Base-by-base conservation (phyloP, 2,797 vertebrate genomes). In the Sciurus vulgaris region DNA sequence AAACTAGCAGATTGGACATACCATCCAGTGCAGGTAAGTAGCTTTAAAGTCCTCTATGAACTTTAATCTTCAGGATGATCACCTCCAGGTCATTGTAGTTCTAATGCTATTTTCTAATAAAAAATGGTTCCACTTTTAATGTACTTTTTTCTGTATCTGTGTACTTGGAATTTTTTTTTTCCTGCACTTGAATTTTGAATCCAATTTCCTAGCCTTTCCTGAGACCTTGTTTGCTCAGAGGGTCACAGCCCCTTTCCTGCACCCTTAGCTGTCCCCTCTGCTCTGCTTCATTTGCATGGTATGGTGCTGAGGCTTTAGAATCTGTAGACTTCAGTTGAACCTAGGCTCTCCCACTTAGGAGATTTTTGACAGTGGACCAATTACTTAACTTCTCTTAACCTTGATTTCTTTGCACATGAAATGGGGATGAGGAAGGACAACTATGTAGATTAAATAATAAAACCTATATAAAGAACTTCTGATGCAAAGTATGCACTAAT, bases 41-140 rank as follows among this genome's bases (percentile, higher is more conserved):
- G n/a, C 26, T 69, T 91, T 73, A 91, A 89, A 88, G 44, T 81
- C 20, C 12, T n/a, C n/a, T 73, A 47, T 12, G 86, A 73, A 89
- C 30, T 47, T 59, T 41, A 92, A 67, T 26, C 41, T 94, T 96
- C 24, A 78, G 8, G 22, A 22, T 74, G 26, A 76, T 49, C 41
- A 76, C 24, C 59, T 86, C 44, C 33, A 93, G 30, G 22, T 44
- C 41, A 70, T n/a, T 92, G 86, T n/a, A 74, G n/a, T 65, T 92
- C 17, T 87, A 88, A 65, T 65, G 11, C 44, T 61, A 86, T 51
- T 47, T 91, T 91, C n/a, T 91, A 67, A 82, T 54, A 82, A 14
- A 89, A 54, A 70, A 73, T 2, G 3, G 49, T 94, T 93, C 65
- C 18, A 56, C 54, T 93, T 96, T 82, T 85, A 92, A 70, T 65